Evolutionary conservation across 2,113 vertebrate genomes (phyloP).

Genomic region (Coturnix japonica): DNA sequence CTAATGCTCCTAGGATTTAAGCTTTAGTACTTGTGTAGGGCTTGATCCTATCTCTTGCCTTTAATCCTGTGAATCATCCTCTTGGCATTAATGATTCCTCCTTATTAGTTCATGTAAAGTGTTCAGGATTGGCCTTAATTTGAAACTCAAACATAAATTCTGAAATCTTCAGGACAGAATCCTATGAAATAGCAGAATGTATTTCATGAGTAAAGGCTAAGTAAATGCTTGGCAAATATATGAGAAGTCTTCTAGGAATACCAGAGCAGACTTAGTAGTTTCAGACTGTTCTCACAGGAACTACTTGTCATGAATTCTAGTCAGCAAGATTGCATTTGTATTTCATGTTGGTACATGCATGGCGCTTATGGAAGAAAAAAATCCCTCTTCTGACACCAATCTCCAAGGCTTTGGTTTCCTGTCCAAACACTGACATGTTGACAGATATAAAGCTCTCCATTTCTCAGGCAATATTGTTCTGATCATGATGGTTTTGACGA

Average conservation of each 20-base stretch:
- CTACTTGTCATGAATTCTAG: constrained; percentile 54
- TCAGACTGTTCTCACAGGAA: constrained; percentile 56
- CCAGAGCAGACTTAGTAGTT: background rate
- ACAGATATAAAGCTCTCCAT: constrained; percentile 60
- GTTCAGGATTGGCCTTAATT: background rate
- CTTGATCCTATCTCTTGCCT: background rate
- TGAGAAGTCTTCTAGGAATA: constrained; percentile 11
- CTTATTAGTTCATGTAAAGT: background rate
- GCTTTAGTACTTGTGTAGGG: background rate
- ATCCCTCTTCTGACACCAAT: constrained; percentile 55
- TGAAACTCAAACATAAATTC: background rate
- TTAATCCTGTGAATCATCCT: background rate
- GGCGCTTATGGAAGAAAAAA: constrained; percentile 65
- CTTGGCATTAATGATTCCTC: background rate
- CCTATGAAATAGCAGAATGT: background rate
- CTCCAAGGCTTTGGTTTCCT: constrained; percentile 67
- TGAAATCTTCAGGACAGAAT: background rate
- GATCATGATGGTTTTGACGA: constrained; percentile 65
- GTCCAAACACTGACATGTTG: constrained; percentile 54
- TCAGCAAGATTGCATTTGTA: constrained; percentile 52
- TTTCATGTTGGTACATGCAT: constrained; percentile 59
- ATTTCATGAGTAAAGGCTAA: background rate
- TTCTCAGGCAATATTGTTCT: constrained; percentile 63
- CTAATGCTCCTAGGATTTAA: background rate
- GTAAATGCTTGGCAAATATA: constrained; percentile 18